phyloP scores from a whole-genome alignment of 2,888 invertebrate species.

The Amphipyra berbera region DNA sequence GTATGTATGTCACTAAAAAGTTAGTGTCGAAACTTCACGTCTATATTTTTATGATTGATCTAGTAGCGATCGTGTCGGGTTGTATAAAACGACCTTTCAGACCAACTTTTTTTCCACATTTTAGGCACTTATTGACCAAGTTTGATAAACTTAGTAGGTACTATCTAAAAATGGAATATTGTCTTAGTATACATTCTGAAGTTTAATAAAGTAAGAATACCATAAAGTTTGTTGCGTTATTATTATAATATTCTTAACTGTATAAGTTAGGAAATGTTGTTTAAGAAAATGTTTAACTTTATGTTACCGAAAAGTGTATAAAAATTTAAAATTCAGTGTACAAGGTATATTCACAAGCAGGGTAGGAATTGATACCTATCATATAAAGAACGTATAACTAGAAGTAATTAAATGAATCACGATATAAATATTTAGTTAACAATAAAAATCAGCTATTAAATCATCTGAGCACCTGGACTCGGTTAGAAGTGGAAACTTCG shows the following conservation, averaged over 20 bases:
- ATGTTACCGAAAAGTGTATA: too few relatives aligned
- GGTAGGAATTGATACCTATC: not conserved
- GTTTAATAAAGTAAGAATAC: not conserved
- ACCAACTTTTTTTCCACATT: slow-evolving; percentile 21
- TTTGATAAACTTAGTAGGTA: too few relatives aligned
- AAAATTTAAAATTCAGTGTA: too few relatives aligned
- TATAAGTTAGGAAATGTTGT: not conserved
- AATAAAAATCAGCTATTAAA: too few relatives aligned
- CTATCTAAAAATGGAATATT: not conserved
- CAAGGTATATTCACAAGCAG: too few relatives aligned
- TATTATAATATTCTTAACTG: not conserved
- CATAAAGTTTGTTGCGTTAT: not conserved
- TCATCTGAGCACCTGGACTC: too few relatives aligned
- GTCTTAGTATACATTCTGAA: slow-evolving; percentile 6
- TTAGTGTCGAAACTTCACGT: slow-evolving; percentile 19
- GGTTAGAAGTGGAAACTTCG: too few relatives aligned
- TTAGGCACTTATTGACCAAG: slow-evolving; percentile 3
- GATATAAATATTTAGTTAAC: too few relatives aligned
- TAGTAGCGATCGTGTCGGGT: not conserved
- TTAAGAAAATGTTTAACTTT: too few relatives aligned
- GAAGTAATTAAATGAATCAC: too few relatives aligned
- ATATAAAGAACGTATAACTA: too few relatives aligned
- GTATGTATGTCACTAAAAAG: not conserved
- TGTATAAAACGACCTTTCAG: slow-evolving; percentile 1
- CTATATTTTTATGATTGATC: slow-evolving; percentile 32